Evolutionary conservation across 2,797 vertebrate genomes (phyloP).

Genomic region (Myotis findleyi): DNA sequence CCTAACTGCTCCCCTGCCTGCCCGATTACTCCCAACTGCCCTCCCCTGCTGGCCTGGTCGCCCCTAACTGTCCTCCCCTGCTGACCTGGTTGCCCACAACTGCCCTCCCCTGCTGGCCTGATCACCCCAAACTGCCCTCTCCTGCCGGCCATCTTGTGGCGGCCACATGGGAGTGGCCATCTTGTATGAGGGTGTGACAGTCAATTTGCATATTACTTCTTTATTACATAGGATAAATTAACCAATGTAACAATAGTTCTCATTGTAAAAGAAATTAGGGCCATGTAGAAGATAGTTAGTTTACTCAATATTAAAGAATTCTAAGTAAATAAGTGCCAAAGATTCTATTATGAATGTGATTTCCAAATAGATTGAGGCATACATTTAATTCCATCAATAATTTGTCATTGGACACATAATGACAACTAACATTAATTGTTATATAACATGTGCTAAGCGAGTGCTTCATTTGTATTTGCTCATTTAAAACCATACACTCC

Average conservation of each 20-base stretch:
- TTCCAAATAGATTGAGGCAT: neutral
- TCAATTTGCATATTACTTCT: too few species aligned
- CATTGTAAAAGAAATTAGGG: neutral
- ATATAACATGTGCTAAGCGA: neutral
- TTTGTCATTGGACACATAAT: neutral
- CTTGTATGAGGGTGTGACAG: too few species aligned
- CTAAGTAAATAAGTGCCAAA: conserved; percentile 2
- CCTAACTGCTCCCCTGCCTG: too few species aligned
- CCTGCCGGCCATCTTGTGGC: too few species aligned
- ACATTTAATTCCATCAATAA: neutral
- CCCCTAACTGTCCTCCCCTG: too few species aligned
- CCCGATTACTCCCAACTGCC: too few species aligned
- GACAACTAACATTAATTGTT: neutral
- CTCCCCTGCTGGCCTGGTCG: too few species aligned
- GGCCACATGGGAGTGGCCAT: too few species aligned
- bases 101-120: too few species aligned
- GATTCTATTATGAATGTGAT: neutral
- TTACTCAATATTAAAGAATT: neutral
- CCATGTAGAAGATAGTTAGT: neutral
- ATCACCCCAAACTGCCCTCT: too few species aligned
- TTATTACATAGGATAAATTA: neutral
- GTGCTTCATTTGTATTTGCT: neutral
- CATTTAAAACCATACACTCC: neutral
- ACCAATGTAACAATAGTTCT: neutral
- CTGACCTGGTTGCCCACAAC: too few species aligned